Percentiles rank a stretch among this genome's conserved stretches.
Conservation (phyloP, 2,888 invertebrate genomes). For the Plebejus melissa region DNA sequence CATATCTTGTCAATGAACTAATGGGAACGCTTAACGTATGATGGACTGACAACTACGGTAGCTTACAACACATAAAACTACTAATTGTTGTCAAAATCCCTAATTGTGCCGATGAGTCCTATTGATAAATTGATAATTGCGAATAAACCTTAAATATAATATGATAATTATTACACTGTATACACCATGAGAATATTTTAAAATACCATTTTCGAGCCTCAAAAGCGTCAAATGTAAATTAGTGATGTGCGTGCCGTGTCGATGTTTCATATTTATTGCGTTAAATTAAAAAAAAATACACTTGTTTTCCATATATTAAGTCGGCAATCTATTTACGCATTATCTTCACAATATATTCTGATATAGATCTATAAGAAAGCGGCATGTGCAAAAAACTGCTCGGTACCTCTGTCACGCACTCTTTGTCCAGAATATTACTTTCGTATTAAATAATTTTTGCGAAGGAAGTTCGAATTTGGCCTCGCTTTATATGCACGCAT, state of each 20-base stretch:
- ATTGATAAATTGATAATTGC: no score
- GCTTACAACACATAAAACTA: neutral
- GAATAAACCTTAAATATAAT: no score
- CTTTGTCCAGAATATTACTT: constrained; percentile 41
- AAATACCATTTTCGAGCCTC: neutral
- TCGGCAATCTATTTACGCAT: constrained; percentile 18
- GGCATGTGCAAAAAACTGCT: constrained; percentile 41
- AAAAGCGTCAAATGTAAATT: constrained; percentile 17
- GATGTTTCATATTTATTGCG: constrained; percentile 14
- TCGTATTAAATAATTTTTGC: constrained; percentile 56
- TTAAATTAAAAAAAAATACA: constrained; percentile 15
- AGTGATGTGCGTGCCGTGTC: constrained; percentile 9
- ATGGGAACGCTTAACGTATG: constrained; percentile 8
- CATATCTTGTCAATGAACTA: constrained; percentile 31
- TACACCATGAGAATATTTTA: neutral
- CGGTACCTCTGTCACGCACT: constrained; percentile 58
- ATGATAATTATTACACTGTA: neutral
- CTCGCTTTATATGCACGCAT: constrained; percentile 27
- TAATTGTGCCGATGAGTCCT: no score
- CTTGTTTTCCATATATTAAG: constrained; percentile 16
- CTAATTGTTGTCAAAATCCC: neutral
- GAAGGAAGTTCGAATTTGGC: constrained; percentile 54
- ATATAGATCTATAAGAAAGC: constrained; percentile 57
- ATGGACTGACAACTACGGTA: neutral
- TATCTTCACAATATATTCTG: constrained; percentile 40